A percentile compares a stretch with the other conserved stretches of the same genome.
Conservation (phyloP, 2,113 vertebrate genomes). For the Zosterops pallidus region DNA sequence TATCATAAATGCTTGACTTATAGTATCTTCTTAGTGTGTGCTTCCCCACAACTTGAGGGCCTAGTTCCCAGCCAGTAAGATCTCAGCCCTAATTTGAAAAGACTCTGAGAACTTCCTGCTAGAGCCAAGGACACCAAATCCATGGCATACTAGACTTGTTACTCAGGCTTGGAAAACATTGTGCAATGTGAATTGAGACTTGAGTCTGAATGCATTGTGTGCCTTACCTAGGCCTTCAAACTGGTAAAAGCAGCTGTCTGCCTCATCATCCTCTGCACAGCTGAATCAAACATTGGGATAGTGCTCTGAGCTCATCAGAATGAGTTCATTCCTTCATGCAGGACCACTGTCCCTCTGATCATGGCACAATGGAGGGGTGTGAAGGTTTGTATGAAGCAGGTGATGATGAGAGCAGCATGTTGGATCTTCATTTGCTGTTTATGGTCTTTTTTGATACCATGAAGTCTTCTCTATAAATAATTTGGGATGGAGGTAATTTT, state of each 20-base stretch:
- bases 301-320: not conserved
- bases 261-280: not conserved
- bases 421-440: not conserved
- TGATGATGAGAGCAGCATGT: not conserved
- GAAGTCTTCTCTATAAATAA: not conserved
- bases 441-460: not conserved
- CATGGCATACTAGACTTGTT: not conserved
- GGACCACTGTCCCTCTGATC: not conserved
- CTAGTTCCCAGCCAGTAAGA: not conserved
- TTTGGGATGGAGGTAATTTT: not conserved
- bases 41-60: not conserved
- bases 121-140: not conserved
- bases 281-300: not conserved
- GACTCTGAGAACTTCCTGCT: not conserved
- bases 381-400: not conserved
- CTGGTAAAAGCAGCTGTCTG: not conserved
- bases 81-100: not conserved
- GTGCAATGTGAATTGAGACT: not conserved
- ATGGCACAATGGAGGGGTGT: not conserved
- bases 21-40: not conserved
- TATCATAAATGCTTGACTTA: not conserved
- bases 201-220: fast-evolving
- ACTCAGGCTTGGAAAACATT: not conserved
- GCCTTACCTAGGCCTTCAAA: not conserved
- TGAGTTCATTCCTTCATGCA: not conserved